phyloP scores from a whole-genome alignment of 2,113 vertebrate species.

The Tupaia tana region DNA sequence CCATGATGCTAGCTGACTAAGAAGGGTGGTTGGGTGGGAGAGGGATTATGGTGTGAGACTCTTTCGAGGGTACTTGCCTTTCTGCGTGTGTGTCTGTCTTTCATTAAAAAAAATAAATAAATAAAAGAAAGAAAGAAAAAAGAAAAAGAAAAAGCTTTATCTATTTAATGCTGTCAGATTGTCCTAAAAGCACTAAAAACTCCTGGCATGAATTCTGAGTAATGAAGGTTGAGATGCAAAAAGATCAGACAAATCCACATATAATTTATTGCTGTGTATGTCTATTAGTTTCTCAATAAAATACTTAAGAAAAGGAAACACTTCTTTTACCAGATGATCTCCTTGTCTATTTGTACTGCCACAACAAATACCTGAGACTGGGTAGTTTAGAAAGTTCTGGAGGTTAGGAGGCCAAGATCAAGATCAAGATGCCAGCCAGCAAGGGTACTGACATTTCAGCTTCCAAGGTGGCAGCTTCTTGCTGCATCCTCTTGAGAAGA shows the following conservation, averaged over 20 bases:
- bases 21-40: too few species aligned
- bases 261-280: not conserved
- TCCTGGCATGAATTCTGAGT: not conserved
- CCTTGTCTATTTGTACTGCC: not conserved
- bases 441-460: too few species aligned
- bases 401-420: not conserved
- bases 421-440: not conserved
- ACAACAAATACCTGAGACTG: not conserved
- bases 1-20: too few species aligned
- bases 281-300: slow-evolving; percentile 12
- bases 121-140: too few species aligned
- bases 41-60: too few species aligned
- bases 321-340: not conserved
- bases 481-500: too few species aligned
- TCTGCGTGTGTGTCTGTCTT: too few species aligned
- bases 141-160: not conserved
- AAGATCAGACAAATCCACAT: not conserved
- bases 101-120: too few species aligned
- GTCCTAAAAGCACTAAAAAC: not conserved
- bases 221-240: not conserved
- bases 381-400: not conserved
- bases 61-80: too few species aligned
- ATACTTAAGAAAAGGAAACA: not conserved
- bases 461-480: not conserved
- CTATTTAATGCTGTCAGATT: not conserved